Conservation (phyloP, 2,113 vertebrate species). For the Tapirus terrestris region DNA sequence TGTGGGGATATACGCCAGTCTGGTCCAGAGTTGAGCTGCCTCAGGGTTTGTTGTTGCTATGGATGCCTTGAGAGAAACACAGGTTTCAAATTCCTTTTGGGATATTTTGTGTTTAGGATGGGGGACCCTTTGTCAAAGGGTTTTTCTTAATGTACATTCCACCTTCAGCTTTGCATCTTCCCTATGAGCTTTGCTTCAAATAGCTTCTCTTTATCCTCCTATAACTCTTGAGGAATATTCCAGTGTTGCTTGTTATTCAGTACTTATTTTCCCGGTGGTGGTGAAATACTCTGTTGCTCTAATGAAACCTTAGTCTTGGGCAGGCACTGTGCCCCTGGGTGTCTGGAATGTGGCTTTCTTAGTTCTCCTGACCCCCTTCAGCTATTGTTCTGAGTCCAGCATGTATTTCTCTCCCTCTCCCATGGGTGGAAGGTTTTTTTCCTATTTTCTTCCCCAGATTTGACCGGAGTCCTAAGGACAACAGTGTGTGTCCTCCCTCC, state of each 20-base stretch:
- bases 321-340: not conserved
- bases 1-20: not conserved
- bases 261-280: not conserved
- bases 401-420: not conserved
- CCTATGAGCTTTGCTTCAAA: not conserved
- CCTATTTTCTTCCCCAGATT: not conserved
- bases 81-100: not conserved
- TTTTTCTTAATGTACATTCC: not conserved
- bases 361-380: not conserved
- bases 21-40: not conserved
- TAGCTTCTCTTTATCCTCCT: not conserved
- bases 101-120: not conserved
- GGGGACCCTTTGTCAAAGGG: not conserved
- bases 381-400: not conserved
- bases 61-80: not conserved
- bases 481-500: not conserved
- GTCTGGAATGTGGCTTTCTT: not conserved
- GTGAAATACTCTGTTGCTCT: not conserved
- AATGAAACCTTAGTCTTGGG: not conserved
- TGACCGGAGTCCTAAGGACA: not conserved
- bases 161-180: not conserved
- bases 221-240: not conserved
- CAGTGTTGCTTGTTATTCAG: not conserved
- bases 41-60: not conserved
- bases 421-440: not conserved